Evolutionary conservation across 1,140 invertebrate species (phyloP).

Genomic region (Apis cerana): DNA sequence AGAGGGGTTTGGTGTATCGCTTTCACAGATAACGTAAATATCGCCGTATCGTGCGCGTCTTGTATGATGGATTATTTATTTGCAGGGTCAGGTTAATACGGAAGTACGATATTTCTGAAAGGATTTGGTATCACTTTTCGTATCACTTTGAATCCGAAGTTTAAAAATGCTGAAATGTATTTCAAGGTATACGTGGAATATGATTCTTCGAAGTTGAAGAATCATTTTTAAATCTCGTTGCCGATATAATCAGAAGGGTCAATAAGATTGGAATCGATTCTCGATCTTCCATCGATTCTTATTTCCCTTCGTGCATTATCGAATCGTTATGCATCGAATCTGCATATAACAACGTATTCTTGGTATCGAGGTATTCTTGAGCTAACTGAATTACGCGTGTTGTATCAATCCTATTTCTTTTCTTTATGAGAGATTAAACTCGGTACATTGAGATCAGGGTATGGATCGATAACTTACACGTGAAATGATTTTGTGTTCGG

Average conservation of each 20-base stretch:
- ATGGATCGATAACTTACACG: constrained; percentile 4
- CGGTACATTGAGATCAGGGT: constrained; percentile 27
- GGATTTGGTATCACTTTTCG: too few species aligned
- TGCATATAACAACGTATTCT: not conserved
- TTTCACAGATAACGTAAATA: not conserved
- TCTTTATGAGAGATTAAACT: constrained; percentile 46
- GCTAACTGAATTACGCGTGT: constrained; percentile 32
- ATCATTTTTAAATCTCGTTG: too few species aligned
- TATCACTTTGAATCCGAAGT: too few species aligned
- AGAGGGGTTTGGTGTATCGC: not conserved
- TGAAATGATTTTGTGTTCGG: constrained; percentile 21
- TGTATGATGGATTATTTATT: too few species aligned
- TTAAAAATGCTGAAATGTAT: too few species aligned
- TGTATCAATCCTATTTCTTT: constrained; percentile 32
- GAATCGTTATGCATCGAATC: not conserved
- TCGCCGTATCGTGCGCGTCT: too few species aligned
- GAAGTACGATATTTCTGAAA: too few species aligned
- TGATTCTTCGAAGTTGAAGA: too few species aligned
- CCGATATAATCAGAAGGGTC: not conserved
- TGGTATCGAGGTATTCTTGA: constrained; percentile 1
- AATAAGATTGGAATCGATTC: not conserved
- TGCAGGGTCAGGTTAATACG: too few species aligned
- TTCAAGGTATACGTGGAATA: too few species aligned
- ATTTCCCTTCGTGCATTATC: not conserved
- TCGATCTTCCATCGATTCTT: not conserved